A percentile compares a stretch with the other conserved stretches of the same genome.
Conservation (phyloP, 1,140 invertebrate genomes). For the Drosophila arawakana region DNA sequence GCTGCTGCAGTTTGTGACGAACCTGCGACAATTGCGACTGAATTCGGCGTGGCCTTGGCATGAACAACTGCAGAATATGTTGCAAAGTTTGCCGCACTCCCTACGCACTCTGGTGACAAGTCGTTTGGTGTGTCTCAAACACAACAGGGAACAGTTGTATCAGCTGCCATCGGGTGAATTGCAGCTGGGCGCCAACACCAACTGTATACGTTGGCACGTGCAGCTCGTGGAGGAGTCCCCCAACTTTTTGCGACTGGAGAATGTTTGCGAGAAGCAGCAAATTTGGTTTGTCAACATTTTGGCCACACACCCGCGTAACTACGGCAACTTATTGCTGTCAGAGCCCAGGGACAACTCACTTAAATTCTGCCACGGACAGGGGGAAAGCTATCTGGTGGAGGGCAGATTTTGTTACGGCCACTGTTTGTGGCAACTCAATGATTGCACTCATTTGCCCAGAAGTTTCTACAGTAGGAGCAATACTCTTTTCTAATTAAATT, state of each 20-base stretch:
- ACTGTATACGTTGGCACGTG: slow-evolving; percentile 58
- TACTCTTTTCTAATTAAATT: background rate
- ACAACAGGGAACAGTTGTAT: slow-evolving; percentile 46
- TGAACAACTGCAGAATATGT: slow-evolving; percentile 55
- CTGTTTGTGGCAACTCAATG: slow-evolving; percentile 55
- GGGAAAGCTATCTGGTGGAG: background rate
- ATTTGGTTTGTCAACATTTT: slow-evolving; percentile 44
- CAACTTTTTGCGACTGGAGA: slow-evolving; percentile 39
- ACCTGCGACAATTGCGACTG: slow-evolving; percentile 17
- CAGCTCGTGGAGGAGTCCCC: background rate
- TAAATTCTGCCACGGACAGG: slow-evolving; percentile 27
- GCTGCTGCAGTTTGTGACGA: slow-evolving; percentile 46
- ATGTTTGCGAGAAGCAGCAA: slow-evolving; percentile 37
- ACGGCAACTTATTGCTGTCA: slow-evolving; percentile 13
- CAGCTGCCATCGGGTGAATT: slow-evolving; percentile 12
- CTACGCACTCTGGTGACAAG: slow-evolving; percentile 33
- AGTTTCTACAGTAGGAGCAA: background rate
- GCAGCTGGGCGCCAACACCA: slow-evolving; percentile 51
- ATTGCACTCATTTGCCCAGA: slow-evolving; percentile 47
- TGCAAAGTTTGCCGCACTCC: slow-evolving; percentile 46
- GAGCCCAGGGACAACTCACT: slow-evolving; percentile 7
- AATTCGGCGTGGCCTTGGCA: background rate
- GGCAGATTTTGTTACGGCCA: background rate
- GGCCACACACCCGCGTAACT: background rate
- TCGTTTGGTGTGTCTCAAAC: slow-evolving; percentile 49